These are phyloP conservation scores for Gonocerus acuteangulatus DNA, from an alignment of 2,888 invertebrate species.

Conservation along the genomic window DNA sequence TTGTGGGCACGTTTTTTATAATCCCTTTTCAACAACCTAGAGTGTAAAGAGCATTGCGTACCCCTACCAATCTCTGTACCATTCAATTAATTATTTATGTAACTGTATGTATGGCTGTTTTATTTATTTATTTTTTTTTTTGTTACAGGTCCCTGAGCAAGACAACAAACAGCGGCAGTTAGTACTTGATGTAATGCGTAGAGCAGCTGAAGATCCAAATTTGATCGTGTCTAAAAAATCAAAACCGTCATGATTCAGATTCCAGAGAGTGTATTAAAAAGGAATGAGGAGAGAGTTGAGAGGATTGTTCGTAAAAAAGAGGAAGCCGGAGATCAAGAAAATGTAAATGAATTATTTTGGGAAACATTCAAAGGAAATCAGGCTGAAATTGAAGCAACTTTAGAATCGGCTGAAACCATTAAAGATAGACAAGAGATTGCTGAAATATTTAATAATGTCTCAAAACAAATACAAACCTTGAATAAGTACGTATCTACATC, in stretches of 20 bases:
- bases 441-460: slow-evolving; percentile 32
- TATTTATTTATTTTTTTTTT: too few species aligned
- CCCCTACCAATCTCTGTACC: too few species aligned
- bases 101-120: too few species aligned
- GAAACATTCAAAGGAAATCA: slow-evolving; percentile 60
- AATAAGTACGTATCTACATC: slow-evolving; percentile 34
- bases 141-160: slow-evolving; percentile 46
- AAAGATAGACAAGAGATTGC: slow-evolving; percentile 43
- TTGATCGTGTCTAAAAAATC: neutral
- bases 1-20: too few species aligned
- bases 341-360: slow-evolving; percentile 61
- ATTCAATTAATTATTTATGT: too few species aligned
- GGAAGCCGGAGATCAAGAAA: slow-evolving; percentile 50
- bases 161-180: slow-evolving; percentile 41
- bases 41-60: too few species aligned
- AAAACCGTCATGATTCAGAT: slow-evolving; percentile 29
- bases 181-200: slow-evolving; percentile 46
- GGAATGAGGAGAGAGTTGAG: slow-evolving; percentile 58
- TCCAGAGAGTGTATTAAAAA: slow-evolving; percentile 39
- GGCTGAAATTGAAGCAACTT: slow-evolving; percentile 55
- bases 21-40: too few species aligned
- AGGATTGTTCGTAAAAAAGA: slow-evolving; percentile 58
- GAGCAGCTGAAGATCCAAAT: slow-evolving; percentile 45
- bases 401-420: slow-evolving; percentile 47
- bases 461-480: slow-evolving; percentile 32